Percentiles rank a stretch among this genome's conserved stretches.
These are phyloP conservation scores for Ditula angustiorana DNA, from an alignment of 2,888 invertebrate species.

Conservation along the genomic window DNA sequence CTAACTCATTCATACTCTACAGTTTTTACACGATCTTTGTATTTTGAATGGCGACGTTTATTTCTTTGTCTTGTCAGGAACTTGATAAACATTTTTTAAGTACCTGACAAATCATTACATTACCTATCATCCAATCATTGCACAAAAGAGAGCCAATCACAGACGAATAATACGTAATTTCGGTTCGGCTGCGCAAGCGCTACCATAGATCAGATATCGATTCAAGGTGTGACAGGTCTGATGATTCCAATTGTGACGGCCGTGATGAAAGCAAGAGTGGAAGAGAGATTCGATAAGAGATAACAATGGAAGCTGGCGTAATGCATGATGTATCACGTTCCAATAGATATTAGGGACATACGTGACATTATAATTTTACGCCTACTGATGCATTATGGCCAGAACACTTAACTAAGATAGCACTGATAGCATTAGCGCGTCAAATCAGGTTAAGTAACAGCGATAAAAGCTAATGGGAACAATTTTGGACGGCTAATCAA, in stretches of 20 bases:
- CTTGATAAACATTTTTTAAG: slow-evolving; percentile 11
- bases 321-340: slow-evolving; percentile 57
- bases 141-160: slow-evolving; percentile 53
- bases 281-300: slow-evolving; percentile 60
- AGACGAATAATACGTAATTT: slow-evolving; percentile 52
- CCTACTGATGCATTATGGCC: slow-evolving; percentile 39
- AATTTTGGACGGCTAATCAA: slow-evolving; percentile 11
- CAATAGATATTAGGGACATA: slow-evolving; percentile 60
- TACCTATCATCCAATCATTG: slow-evolving; percentile 46
- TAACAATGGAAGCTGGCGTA: slow-evolving; percentile 65
- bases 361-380: slow-evolving; percentile 66
- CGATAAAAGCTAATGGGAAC: slow-evolving; percentile 34
- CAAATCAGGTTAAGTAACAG: slow-evolving; percentile 34
- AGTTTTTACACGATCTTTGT: background rate
- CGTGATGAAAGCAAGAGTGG: slow-evolving; percentile 69
- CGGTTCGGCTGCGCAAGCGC: slow-evolving; percentile 54
- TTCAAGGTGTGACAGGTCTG: slow-evolving; percentile 64
- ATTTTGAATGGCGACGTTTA: background rate
- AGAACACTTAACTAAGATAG: slow-evolving; percentile 37
- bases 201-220: slow-evolving; percentile 64
- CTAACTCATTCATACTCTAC: background rate
- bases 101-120: slow-evolving; percentile 18
- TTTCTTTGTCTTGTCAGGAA: background rate
- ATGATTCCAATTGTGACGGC: slow-evolving; percentile 64
- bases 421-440: slow-evolving; percentile 36